Conservation (phyloP, 2,888 invertebrate genomes). For the Hymenopus coronatus region DNA sequence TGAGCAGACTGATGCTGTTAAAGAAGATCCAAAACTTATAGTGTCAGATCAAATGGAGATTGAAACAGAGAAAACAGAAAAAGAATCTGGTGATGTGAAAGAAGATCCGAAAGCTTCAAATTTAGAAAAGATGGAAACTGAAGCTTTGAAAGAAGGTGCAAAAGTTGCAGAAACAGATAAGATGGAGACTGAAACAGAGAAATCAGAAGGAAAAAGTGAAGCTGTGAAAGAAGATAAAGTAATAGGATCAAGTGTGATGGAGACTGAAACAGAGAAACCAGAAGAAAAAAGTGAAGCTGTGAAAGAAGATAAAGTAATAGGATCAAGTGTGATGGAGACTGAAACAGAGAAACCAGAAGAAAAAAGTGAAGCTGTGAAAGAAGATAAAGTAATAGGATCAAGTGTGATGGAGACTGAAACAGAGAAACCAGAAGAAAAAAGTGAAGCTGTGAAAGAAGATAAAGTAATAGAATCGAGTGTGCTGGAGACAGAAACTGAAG, state of each 20-base stretch:
- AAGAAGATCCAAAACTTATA: not conserved
- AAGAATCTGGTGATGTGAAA: not conserved
- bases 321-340: too few relatives aligned
- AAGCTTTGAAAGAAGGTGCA: not conserved
- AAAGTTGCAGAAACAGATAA: too few relatives aligned
- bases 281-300: too few relatives aligned
- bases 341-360: slow-evolving; percentile 1
- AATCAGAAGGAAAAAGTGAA: too few relatives aligned
- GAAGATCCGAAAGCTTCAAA: not conserved
- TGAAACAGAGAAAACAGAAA: not conserved
- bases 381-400: slow-evolving; percentile 29
- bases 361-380: slow-evolving; percentile 21
- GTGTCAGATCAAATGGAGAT: not conserved
- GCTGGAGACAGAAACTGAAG: not conserved
- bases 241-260: too few relatives aligned
- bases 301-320: too few relatives aligned
- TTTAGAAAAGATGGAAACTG: not conserved
- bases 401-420: not conserved
- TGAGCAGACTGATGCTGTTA: not conserved
- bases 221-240: too few relatives aligned
- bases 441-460: slow-evolving; percentile 29
- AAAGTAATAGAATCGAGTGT: slow-evolving; percentile 19
- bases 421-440: slow-evolving; percentile 12
- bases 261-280: not conserved
- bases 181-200: not conserved